phyloP scores from a whole-genome alignment of 2,113 vertebrate species.

The Hydrolagus affinis region DNA sequence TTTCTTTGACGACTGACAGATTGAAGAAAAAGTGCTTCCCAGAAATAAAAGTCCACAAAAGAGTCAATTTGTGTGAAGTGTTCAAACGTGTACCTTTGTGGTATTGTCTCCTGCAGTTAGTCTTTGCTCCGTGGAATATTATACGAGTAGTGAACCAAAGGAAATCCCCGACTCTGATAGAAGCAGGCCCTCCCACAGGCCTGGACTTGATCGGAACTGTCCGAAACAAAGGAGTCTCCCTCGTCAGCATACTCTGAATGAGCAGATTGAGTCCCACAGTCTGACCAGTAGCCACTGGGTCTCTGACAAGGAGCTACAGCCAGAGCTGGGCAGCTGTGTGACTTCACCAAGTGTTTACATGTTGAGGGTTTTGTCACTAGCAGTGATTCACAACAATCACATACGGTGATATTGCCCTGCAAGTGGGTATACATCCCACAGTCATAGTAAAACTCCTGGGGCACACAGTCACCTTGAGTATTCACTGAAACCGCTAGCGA shows the following conservation, averaged over 20 bases:
- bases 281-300: constrained; percentile 74
- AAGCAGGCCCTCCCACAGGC: constrained; percentile 89
- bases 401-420: constrained; percentile 62
- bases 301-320: constrained; percentile 66
- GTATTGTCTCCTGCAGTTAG: constrained; percentile 44
- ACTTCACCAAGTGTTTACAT: constrained; percentile 91
- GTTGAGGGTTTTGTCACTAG: constrained; percentile 68
- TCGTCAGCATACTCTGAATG: constrained; percentile 89
- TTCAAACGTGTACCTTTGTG: constrained; percentile 22
- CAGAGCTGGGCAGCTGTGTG: constrained; percentile 82
- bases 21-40: constrained; percentile 32
- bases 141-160: constrained; percentile 81
- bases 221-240: constrained; percentile 90
- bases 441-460: constrained; percentile 69
- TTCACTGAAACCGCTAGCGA: constrained; percentile 47
- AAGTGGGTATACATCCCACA: constrained; percentile 56
- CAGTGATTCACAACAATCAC: constrained; percentile 75
- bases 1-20: constrained; percentile 27
- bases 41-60: constrained; percentile 29
- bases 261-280: constrained; percentile 75
- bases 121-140: constrained; percentile 73
- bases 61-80: constrained; percentile 18
- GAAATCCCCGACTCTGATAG: constrained; percentile 86
- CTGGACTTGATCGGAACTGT: constrained; percentile 94
- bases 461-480: constrained; percentile 50